Base-by-base conservation (phyloP, 2,888 invertebrate species). In the Erebia aethiops region DNA sequence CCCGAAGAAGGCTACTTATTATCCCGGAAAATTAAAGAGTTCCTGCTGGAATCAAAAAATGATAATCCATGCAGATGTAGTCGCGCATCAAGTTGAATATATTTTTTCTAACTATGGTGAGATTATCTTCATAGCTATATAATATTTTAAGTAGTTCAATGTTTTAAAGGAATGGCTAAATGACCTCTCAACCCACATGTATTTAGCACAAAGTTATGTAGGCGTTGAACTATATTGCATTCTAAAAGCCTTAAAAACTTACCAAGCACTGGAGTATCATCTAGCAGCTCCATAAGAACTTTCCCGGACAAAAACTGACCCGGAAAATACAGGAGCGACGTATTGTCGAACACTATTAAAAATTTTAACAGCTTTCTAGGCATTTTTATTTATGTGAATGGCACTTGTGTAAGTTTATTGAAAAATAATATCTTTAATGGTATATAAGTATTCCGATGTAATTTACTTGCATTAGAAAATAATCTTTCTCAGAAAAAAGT, bases 291-390 rank as follows among this genome's bases (percentile, higher is more conserved):
- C 85, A 98, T 96, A 69, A 98, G 95, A 71, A 98, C 98, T 84
- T 98, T 95, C 56, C 98, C 98, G 69, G 98, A 98, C 77, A 98
- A 93, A 89, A 98, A 98, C 89, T 98, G 98, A 8, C 98, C 98
- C 73, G 98, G 98, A 86, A 98, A 98, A 89, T 98, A 98, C 72
- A 98, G 90, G 76, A 98, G 92, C 80, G 98, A 98, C 62, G 98
- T 97, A 87, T 98, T 98, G 91, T 98, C 98, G 91, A 98, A 98
- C 76, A 98, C 95, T 81, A 98, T 98, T 74, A 98, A 94, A 91
- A 98, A 98, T 92, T 98, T 98, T 77, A 98, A 94, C 80, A 98
- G 94, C 92, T 98, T 98, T 81, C 97, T 95, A 79, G 97, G 96
- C 97, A 97, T 97, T 82, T 83, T 92, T 62, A 13, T 4, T 9